phyloP scores from a whole-genome alignment of 2,113 vertebrate species.

The Gila orcuttii region DNA sequence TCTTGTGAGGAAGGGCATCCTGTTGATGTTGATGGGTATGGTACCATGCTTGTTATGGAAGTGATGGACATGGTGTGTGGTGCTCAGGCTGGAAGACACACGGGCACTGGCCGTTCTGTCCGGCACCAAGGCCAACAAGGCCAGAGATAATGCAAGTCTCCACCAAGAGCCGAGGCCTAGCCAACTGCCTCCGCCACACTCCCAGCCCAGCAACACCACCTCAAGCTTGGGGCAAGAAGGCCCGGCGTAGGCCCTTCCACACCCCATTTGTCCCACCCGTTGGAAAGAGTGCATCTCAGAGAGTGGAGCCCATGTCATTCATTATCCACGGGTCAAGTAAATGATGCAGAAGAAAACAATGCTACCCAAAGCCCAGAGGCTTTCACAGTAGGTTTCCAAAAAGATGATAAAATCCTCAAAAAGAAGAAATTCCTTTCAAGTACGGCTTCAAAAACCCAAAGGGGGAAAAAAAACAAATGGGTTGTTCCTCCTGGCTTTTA shows the following conservation, averaged over 20 bases:
- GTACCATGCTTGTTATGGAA: conserved; percentile 94
- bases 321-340: conserved; percentile 62
- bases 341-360: conserved; percentile 40
- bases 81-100: conserved; percentile 93
- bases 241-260: conserved; percentile 56
- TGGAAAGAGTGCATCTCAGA: conserved; percentile 75
- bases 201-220: conserved; percentile 65
- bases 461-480: background rate
- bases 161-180: conserved; percentile 72
- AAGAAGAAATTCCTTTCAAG: conserved; percentile 49
- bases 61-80: conserved; percentile 95
- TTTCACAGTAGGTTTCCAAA: conserved; percentile 52
- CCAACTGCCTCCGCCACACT: conserved; percentile 49
- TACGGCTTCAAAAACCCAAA: conserved; percentile 37
- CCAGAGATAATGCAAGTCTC: conserved; percentile 72
- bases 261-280: conserved; percentile 65
- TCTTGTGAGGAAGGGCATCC: conserved; percentile 92
- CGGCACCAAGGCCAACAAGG: conserved; percentile 72
- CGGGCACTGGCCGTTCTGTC: conserved; percentile 82
- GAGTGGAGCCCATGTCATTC: conserved; percentile 63
- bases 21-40: conserved; percentile 93
- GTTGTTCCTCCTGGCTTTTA: conserved; percentile 30
- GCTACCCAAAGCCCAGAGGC: conserved; percentile 13
- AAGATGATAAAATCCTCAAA: conserved; percentile 45
- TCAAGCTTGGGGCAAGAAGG: conserved; percentile 68